Evolutionary conservation across 2,888 invertebrate genomes (phyloP), one percentile per base, ranked within the genome.

Genomic region (Leptopilina myrica): DNA sequence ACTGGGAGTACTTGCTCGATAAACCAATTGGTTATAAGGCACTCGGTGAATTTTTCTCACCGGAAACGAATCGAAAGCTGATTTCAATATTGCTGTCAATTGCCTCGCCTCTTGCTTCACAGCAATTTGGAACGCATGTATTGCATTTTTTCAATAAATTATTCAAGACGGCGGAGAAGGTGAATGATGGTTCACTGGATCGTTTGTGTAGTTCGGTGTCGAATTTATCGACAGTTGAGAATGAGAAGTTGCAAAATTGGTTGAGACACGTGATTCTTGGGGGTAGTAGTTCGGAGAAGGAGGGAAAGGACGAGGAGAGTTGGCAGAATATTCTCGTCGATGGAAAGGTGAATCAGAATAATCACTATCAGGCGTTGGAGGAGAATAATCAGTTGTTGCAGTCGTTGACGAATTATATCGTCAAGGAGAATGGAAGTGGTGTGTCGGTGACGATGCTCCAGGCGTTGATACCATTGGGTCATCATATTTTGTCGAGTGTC

Each of bases 1-100:
- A 97, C 88, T 96, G 98, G 95, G 97, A 97, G 89, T 95, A 95
- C 87, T 94, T 97, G 84, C 91, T 98, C 33, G 97, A 98, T 77
- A 96, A 96, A 82, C 94, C 96, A 0, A 94, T 96, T 0, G 98
- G 97, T 0, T 94, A 96, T 82, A 94, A 95, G 86, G 98, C 98
- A 0, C 94, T 98, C 87, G 96, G 97, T 87, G 94, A 94, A 79
- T 97, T 98, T 87, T 98, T 98, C 88, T 94, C 93, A 4, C 93
- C 94, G 0, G 92, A 94, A 2, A 94, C 94, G 0, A 93, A 93
- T 43, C 94, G 94, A 86, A 49, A 8, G 49, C 12, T 98, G 64
- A 95, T 96, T 0, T 95, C 96, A 82, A 94, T 98, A 14, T 92
- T 98, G 62, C 93, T 98, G 76, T 96, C 97, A 0, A 96, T 97